Evolutionary conservation across 2,888 invertebrate genomes (phyloP), one percentile per base, ranked within the genome.

Genomic region (Hartigia nigra): DNA sequence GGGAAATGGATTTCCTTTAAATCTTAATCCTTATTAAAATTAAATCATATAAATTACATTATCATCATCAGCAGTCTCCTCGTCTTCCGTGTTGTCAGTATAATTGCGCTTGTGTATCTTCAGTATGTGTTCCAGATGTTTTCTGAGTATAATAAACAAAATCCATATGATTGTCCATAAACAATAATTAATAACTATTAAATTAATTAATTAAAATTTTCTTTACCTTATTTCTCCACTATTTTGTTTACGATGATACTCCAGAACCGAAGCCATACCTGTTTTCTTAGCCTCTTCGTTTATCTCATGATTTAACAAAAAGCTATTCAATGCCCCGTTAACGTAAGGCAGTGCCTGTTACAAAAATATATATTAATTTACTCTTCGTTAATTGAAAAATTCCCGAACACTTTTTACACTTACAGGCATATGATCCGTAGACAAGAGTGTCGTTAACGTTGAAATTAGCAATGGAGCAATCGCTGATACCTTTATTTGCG

Each of bases 271-370:
- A 9, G 84, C 85, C 34, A 89, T 84, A 75, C 87, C 86, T 55
- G 89, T 87, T 78, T 84, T 87, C 79, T 88, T 91, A 55, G 92
- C 93, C 87, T 93, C 93, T 85, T 91, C 91, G 76, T 92, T 92
- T 70, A 94, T 93, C 34, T 91, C 89, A 12, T 92, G 91, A 88
- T 93, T 92, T 12, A 87, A 87, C 55, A 93, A 86, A 74, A 93
- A 88, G 85, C 92, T 92, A 79, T 92, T 92, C 81, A 93, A 86
- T 5, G 92, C 92, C 23, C 92, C 92, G 80, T 92, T 92, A 12
- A 92, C 84, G 77, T 89, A 90, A 0, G 88, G 87, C 12, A 89
- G 78, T 70, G 88, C 87, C 90, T 90, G 77, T n/a, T 37, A 39
- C 34, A 11, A 14, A 34, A 37, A 55, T 31, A 35, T 76, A 39